These are phyloP conservation scores for Rhodinocichla rosea DNA, from an alignment of 2,113 vertebrate genomes.

Conservation along the genomic window DNA sequence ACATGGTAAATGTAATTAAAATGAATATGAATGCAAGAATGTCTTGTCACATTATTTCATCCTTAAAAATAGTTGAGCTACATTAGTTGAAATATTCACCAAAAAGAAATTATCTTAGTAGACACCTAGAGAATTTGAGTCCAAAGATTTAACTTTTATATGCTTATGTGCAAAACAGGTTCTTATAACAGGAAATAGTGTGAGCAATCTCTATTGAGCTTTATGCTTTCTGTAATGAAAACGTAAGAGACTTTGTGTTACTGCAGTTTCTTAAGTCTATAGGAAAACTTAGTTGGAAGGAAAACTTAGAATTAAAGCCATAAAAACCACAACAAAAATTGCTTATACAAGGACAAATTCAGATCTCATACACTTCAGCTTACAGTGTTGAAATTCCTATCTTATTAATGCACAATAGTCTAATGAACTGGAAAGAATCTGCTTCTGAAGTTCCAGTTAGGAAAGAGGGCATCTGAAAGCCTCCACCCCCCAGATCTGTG, in stretches of 20 bases:
- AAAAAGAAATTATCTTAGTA: background rate
- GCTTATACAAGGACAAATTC: background rate
- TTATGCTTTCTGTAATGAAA: background rate
- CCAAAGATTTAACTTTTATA: background rate
- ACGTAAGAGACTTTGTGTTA: background rate
- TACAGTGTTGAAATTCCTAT: background rate
- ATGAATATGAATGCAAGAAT: background rate
- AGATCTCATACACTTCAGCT: background rate
- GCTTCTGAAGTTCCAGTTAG: background rate
- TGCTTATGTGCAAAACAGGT: background rate
- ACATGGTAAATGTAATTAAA: constrained; percentile 8
- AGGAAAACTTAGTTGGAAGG: background rate
- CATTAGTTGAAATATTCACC: background rate
- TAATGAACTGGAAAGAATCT: background rate
- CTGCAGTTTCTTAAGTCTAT: background rate
- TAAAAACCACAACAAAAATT: background rate
- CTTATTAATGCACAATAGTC: background rate
- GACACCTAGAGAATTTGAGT: background rate
- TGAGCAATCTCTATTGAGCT: background rate
- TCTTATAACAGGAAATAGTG: background rate
- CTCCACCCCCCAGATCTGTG: background rate
- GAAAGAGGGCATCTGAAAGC: background rate
- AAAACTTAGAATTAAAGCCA: background rate
- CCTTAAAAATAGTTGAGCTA: background rate
- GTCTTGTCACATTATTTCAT: background rate